These are phyloP conservation scores for Leguminivora glycinivorella DNA, from an alignment of 1,140 invertebrate species.

Conservation along the genomic window DNA sequence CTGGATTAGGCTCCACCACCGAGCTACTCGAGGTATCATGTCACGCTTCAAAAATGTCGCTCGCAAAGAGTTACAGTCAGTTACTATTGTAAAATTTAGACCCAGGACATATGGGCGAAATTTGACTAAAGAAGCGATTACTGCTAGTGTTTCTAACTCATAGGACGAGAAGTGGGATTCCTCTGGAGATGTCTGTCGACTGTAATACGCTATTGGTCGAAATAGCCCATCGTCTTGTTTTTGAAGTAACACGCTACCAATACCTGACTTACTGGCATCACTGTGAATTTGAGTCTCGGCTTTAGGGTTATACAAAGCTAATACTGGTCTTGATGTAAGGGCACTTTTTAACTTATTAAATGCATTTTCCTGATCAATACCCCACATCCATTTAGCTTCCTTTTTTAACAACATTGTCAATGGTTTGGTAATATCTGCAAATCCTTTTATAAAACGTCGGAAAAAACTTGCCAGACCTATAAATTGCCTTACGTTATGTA, in stretches of 20 bases:
- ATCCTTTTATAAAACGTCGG: neutral
- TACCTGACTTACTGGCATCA: too few relatives aligned
- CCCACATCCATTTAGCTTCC: too few relatives aligned
- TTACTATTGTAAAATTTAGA: neutral
- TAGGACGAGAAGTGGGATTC: neutral
- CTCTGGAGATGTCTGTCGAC: neutral
- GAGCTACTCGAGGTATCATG: neutral
- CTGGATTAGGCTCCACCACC: neutral
- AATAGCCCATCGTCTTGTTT: neutral
- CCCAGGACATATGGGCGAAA: neutral
- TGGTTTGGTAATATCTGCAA: neutral
- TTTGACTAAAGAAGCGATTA: neutral
- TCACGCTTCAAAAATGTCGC: neutral
- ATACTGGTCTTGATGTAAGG: too few relatives aligned
- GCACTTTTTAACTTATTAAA: too few relatives aligned
- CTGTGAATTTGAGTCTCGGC: too few relatives aligned
- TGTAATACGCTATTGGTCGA: neutral
- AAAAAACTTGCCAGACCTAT: neutral
- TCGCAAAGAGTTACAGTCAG: neutral
- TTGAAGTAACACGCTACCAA: too few relatives aligned
- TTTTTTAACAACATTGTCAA: too few relatives aligned
- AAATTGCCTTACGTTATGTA: neutral
- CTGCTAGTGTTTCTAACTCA: neutral
- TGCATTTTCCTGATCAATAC: too few relatives aligned
- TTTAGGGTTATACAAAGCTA: too few relatives aligned